Evolutionary conservation across 2,888 invertebrate species (phyloP), one percentile per base, ranked within the genome.

Genomic region (Uloborus plumipes): DNA sequence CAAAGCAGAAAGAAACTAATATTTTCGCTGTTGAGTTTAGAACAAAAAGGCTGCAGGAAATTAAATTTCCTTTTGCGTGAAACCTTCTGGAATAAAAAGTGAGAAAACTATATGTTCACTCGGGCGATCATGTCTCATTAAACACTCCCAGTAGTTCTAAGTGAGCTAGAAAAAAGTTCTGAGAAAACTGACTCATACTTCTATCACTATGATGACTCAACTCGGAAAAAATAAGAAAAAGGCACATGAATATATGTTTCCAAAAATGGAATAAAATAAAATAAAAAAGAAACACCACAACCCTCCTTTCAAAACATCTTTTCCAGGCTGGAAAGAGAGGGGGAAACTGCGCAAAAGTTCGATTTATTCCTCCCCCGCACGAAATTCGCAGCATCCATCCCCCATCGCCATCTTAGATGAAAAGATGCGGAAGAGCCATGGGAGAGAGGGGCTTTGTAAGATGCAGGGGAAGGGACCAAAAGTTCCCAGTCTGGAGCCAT

Each of bases 371-470:
- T 69, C 55, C 58, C 53, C 58, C 22, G 9, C 22, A 31, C 14
- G 31, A 26, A 55, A 55, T 20, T 55, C 20, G 55, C 20, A 55
- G 31, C 31, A 55, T 55, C 58, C 31, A 55, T 55, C 58, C 69
- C 69, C 31, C 55, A 22, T 39, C 69, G 58, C 39, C 55, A 53
- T 16, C 64, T 47, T n/a, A 15, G 58, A 69, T 69, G 69, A 69
- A 69, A 69, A 69, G 69, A 69, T 69, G 69, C 69, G 69, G 69
- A 69, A 69, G 58, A 69, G 69, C 69, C 55, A 39, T 31, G 55
- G 58, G 51, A 20, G 55, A 22, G 69, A 26, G 39, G 39, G 39
- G 39, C 39, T 26, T 20, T 18, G 16, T 51, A 50, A 66, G 66
- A 51, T 20, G 50, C 50, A 51, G 49, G 51, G 9, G 69, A 65